A percentile compares a stretch with the other conserved stretches of the same genome.
These are phyloP conservation scores for Isaurus tuberculatus DNA, from an alignment of 92 coral and sea anemone species.

Conservation along the genomic window DNA sequence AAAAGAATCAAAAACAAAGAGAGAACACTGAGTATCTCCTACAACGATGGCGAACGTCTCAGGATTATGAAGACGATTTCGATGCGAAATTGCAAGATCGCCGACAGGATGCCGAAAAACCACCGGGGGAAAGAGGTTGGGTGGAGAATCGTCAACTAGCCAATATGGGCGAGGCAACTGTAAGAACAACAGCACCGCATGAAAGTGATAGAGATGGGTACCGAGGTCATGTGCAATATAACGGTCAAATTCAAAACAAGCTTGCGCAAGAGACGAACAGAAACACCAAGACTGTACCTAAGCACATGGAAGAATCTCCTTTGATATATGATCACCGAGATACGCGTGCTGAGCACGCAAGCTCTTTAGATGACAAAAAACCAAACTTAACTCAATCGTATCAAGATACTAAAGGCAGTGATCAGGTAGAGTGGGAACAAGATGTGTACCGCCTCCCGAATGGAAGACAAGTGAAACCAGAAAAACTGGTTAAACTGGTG, in stretches of 20 bases:
- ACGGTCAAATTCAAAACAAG: neutral
- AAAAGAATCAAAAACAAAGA: constrained; percentile 80
- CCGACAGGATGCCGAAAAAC: neutral
- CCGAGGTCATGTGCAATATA: neutral
- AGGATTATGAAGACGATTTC: constrained; percentile 57
- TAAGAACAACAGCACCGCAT: neutral
- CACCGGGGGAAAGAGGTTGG: neutral
- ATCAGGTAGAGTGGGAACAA: constrained; percentile 34
- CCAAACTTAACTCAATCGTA: neutral
- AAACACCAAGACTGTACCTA: neutral
- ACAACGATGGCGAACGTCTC: constrained; percentile 73
- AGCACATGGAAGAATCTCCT: neutral
- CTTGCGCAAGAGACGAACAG: neutral
- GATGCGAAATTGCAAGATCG: neutral
- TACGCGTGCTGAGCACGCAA: neutral
- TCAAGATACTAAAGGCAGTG: neutral
- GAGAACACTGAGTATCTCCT: constrained; percentile 74
- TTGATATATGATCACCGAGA: constrained; percentile 3
- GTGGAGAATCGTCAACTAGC: neutral
- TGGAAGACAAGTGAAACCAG: constrained; percentile 49
- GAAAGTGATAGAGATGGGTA: neutral
- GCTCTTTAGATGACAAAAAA: neutral
- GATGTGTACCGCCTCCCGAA: constrained; percentile 40
- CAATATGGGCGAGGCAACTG: neutral
- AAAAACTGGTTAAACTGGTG: constrained; percentile 48